Percentiles rank a stretch among this genome's conserved stretches.
These are phyloP conservation scores for Acrobasis repandana DNA, from an alignment of 2,888 invertebrate genomes.

Conservation along the genomic window DNA sequence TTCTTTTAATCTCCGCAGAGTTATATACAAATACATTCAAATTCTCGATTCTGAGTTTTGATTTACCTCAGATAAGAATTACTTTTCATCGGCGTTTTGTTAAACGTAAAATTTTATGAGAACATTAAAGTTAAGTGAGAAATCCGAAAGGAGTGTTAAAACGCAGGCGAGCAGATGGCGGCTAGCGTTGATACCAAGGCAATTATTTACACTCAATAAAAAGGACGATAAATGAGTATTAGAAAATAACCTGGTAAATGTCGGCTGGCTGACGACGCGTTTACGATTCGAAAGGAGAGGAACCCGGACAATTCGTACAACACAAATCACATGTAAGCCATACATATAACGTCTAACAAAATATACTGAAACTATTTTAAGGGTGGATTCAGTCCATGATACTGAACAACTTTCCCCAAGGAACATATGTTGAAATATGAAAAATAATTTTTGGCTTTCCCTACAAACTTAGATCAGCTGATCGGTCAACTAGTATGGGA, in stretches of 20 bases:
- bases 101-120: constrained; percentile 74
- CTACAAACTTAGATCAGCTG: too few species aligned
- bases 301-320: constrained; percentile 19
- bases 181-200: constrained; percentile 76
- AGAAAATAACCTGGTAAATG: constrained; percentile 71
- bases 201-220: constrained; percentile 83
- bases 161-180: constrained; percentile 71
- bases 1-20: constrained; percentile 61
- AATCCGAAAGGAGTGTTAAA: constrained; percentile 80
- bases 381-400: too few species aligned
- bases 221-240: constrained; percentile 79
- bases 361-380: too few species aligned
- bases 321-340: too few species aligned
- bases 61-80: constrained; percentile 42
- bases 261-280: constrained; percentile 36
- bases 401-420: too few species aligned
- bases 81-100: constrained; percentile 41
- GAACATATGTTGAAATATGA: too few species aligned
- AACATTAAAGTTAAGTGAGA: constrained; percentile 81
- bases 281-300: constrained; percentile 33
- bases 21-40: constrained; percentile 53
- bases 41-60: constrained; percentile 49
- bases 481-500: too few species aligned
- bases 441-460: too few species aligned
- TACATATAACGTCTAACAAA: too few species aligned